phyloP scores from a whole-genome alignment of 1,140 invertebrate genomes.

The Macrostomum lignano region DNA sequence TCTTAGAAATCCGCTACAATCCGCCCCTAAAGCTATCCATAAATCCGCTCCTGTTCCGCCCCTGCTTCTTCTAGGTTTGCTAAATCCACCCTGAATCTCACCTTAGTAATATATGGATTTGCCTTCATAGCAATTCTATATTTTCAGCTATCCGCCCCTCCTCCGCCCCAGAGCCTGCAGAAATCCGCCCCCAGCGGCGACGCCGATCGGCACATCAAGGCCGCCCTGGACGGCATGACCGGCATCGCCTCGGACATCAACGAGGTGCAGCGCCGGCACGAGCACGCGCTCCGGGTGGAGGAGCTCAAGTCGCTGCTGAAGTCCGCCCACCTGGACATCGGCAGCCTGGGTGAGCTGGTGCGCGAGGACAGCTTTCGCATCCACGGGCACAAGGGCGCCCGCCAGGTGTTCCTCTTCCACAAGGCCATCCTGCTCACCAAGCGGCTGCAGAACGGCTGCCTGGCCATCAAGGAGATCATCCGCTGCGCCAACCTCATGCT shows the following conservation, averaged over 20 bases:
- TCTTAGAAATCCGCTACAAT: no score
- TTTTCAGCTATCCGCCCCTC: no score
- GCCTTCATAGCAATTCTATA: conserved; percentile 8
- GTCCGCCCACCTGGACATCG: conserved; percentile 60
- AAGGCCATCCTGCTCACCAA: conserved; percentile 74
- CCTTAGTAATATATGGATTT: conserved; percentile 3
- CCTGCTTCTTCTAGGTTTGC: no score
- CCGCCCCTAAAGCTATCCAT: no score
- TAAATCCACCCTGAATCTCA: no score
- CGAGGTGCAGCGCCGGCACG: conserved; percentile 64
- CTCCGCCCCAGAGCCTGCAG: no score
- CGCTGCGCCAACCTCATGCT: conserved; percentile 88
- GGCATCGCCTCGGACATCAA: conserved; percentile 67
- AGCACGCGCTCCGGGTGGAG: conserved; percentile 58
- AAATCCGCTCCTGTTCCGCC: no score
- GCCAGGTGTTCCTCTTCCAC: conserved; percentile 72
- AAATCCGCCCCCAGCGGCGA: conserved; percentile 35
- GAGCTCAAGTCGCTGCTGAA: conserved; percentile 58
- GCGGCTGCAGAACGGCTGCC: conserved; percentile 57
- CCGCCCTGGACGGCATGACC: conserved; percentile 57
- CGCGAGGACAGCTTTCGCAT: conserved; percentile 51
- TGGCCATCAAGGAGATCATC: conserved; percentile 53
- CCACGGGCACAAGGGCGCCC: conserved; percentile 42
- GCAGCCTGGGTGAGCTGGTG: conserved; percentile 64
- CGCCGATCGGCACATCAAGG: conserved; percentile 40